Conservation (phyloP, 2,113 vertebrate genomes). For the Labeo rohita region DNA sequence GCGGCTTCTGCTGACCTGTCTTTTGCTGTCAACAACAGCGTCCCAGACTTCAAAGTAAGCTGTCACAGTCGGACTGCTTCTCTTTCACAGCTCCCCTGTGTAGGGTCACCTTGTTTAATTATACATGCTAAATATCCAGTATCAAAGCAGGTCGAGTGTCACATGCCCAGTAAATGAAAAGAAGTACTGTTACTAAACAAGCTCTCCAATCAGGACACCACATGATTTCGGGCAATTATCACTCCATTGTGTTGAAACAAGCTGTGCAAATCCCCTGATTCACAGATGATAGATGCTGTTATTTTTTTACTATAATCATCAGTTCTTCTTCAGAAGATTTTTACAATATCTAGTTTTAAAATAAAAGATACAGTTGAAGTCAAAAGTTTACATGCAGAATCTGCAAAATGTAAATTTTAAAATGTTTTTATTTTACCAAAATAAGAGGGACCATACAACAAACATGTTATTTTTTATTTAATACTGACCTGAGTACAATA, state of each 20-base stretch:
- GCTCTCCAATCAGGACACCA: constrained; percentile 33
- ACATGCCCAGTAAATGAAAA: constrained; percentile 24
- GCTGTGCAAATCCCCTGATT: background rate
- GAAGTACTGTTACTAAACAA: constrained; percentile 9
- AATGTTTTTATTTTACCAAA: no score
- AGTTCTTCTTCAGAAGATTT: background rate
- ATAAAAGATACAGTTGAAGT: no score
- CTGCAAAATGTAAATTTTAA: no score
- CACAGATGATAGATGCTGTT: background rate
- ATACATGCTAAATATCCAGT: constrained; percentile 62
- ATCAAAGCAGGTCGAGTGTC: constrained; percentile 56
- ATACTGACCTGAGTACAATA: no score
- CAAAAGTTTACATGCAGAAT: no score
- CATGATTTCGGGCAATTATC: constrained; percentile 48
- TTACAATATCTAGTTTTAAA: background rate
- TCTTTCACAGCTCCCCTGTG: constrained; percentile 32
- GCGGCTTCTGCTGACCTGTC: constrained; percentile 38
- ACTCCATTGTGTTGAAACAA: background rate
- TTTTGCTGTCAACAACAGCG: constrained; percentile 8
- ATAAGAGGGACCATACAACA: no score
- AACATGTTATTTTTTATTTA: no score
- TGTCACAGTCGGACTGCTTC: constrained; percentile 21
- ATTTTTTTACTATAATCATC: background rate
- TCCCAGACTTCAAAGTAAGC: constrained; percentile 59
- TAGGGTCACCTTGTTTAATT: constrained; percentile 60